Base-by-base conservation (phyloP, 2,888 invertebrate genomes). In the Endotricha flammealis region DNA sequence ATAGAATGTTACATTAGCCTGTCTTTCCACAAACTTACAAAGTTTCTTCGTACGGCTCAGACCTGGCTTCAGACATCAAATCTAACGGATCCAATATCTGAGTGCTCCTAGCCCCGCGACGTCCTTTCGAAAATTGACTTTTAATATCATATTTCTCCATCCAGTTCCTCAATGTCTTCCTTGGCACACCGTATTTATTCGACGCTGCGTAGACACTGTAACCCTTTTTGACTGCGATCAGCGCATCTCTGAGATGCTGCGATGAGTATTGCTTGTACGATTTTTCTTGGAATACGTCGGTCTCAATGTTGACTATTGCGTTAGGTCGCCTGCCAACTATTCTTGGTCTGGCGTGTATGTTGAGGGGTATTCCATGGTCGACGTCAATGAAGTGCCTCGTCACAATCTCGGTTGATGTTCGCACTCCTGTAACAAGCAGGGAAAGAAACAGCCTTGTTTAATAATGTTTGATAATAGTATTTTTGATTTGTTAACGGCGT, bases 91-190 rank as follows among this genome's bases (percentile, higher is more conserved):
- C 85, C 29, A 82, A 24, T 0, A 82, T 75, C 45, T 74, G 77
- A 1, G 64, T 61, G 0, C 71, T 59, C 24, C 82, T 59, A 0
- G 79, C 55, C 0, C 87, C 87, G 1, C 87, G 75, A 1, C 87
- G 59, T 0, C 87, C 87, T 51, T 86, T 83, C 0, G 87, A 87
- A 48, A 86, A 87, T 57, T 87, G 87, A 48, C 88, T 88, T 53
- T 87, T 86, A 17, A 88, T 88, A 51, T 88, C 86, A 42, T 88
- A 88, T 39, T 88, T 87, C 34, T 88, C 88, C 88, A 89, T 88
- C 86, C 88, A 89, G 58, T 88, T 88, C 36, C 88, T 56, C 12
- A 89, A 59, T 14, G 89, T 89, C 38, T 88, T 88, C 54, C 88
- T 68, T 1, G 88, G 88, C 12, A 88, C 88, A 0, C 88, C 88